Evolutionary conservation across 64 coral and sea anemone species (phyloP).

Genomic region (Pocillopora verrucosa): DNA sequence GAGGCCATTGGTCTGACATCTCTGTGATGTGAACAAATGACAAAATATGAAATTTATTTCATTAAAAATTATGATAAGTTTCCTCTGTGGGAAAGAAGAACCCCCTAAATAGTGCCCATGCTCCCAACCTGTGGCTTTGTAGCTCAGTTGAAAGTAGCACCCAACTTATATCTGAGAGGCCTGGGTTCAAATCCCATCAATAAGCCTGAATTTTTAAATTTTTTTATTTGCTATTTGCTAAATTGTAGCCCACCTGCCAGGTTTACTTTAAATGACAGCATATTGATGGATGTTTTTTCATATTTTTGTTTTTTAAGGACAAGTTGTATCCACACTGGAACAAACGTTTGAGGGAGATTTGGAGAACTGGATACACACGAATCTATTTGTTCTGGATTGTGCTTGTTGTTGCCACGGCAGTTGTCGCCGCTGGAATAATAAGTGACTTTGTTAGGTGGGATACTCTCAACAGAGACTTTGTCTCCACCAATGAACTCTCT

Average conservation of each 20-base stretch:
- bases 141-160: too few species aligned
- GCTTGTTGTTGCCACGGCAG: constrained; percentile 61
- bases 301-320: constrained; percentile 49
- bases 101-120: too few species aligned
- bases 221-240: too few species aligned
- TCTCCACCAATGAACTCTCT: constrained; percentile 90
- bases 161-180: too few species aligned
- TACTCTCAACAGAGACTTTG: constrained; percentile 78
- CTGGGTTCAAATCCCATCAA: background rate
- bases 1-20: too few species aligned
- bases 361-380: constrained; percentile 83
- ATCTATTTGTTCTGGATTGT: constrained; percentile 92
- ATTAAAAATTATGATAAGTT: background rate
- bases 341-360: constrained; percentile 62
- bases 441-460: constrained; percentile 93
- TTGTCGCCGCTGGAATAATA: constrained; percentile 91
- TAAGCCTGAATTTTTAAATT: too few species aligned
- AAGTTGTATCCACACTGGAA: constrained; percentile 94
- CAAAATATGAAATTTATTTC: background rate
- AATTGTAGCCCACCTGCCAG: background rate
- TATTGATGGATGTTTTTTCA: background rate
- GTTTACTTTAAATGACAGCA: background rate
- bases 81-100: background rate
- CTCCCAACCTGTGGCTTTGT: background rate
- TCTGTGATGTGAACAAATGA: background rate